phyloP scores from a whole-genome alignment of 2,797 vertebrate genomes.

The Scyliorhinus canicula region DNA sequence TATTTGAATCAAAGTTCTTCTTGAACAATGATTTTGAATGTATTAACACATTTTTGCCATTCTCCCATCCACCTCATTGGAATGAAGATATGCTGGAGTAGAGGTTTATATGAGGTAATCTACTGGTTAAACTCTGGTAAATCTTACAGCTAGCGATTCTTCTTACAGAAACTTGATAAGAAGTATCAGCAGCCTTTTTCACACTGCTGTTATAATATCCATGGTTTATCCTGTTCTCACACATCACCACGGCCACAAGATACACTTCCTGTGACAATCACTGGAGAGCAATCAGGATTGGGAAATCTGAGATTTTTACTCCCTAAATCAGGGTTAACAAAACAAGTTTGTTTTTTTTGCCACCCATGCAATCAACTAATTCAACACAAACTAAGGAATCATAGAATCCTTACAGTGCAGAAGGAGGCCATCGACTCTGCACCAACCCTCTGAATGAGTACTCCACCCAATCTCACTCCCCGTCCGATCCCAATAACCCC shows the following conservation, averaged over 20 bases:
- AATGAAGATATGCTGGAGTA: neutral
- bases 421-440: too few relatives aligned
- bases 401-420: too few relatives aligned
- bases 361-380: neutral
- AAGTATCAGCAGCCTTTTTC: neutral
- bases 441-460: too few relatives aligned
- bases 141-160: neutral
- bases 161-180: neutral
- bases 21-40: neutral
- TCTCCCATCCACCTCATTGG: neutral
- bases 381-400: too few relatives aligned
- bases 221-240: neutral
- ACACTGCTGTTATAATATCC: neutral
- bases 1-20: neutral
- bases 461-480: too few relatives aligned
- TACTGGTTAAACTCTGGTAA: too few relatives aligned
- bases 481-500: too few relatives aligned
- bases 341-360: neutral
- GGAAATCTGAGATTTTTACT: neutral
- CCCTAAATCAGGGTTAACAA: neutral
- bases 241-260: neutral
- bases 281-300: neutral
- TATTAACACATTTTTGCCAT: neutral
- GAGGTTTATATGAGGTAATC: too few relatives aligned
- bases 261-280: neutral